Evolutionary conservation across 2,797 vertebrate species (phyloP).

Genomic region (Pseudotriccus pelzelni): DNA sequence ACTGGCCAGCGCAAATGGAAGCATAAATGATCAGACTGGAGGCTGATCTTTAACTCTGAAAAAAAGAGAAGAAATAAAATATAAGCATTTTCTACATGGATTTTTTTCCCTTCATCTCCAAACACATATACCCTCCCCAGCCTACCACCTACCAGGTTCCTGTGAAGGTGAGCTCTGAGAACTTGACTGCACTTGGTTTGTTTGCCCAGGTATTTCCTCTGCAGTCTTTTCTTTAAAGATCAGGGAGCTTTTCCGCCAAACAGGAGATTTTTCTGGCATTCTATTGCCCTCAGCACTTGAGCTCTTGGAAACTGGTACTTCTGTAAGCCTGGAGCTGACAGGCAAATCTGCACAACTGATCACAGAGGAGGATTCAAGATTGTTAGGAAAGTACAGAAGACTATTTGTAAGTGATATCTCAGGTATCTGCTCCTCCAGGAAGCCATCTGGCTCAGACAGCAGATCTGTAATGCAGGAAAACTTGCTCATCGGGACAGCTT

Average conservation of each 20-base stretch:
- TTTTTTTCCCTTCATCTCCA: background rate
- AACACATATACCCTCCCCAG: background rate
- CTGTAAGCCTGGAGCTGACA: background rate
- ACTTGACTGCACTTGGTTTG: background rate
- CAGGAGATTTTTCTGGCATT: background rate
- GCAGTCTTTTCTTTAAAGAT: background rate
- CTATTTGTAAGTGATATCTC: background rate
- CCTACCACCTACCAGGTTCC: conserved; percentile 33
- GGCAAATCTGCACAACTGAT: background rate
- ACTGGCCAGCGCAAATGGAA: background rate
- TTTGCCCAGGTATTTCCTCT: background rate
- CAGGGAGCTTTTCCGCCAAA: background rate
- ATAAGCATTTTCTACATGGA: background rate
- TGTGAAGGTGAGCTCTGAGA: background rate
- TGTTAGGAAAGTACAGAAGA: background rate
- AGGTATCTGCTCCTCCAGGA: conserved; percentile 23
- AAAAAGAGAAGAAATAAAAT: background rate
- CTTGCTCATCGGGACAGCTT: background rate
- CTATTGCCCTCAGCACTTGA: background rate
- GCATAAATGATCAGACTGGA: background rate
- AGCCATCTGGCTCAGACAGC: background rate
- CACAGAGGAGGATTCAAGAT: background rate
- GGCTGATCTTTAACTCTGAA: background rate
- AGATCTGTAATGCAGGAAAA: background rate
- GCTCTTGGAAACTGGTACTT: background rate